A percentile compares a stretch with the other conserved stretches of the same genome.
Conservation (phyloP, 2,113 vertebrate genomes). For the Pogonocichla stellata region DNA sequence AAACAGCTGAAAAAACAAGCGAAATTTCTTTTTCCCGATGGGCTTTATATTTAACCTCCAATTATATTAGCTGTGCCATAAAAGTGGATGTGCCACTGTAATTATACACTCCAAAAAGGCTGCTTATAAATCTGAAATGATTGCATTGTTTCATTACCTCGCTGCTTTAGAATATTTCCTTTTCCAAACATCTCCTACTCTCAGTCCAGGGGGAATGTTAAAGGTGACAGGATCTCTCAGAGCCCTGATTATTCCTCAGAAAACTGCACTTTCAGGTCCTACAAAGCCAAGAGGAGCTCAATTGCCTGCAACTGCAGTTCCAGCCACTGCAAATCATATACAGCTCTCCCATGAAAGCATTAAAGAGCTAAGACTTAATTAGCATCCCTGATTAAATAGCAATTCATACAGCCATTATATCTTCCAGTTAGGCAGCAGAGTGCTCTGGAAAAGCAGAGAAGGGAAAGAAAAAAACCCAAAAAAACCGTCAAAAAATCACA, state of each 20-base stretch:
- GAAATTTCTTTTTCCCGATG: not conserved
- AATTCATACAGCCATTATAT: constrained; percentile 50
- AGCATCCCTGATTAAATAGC: constrained; percentile 65
- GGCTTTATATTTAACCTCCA: not conserved
- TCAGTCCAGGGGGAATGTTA: not conserved
- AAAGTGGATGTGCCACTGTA: not conserved
- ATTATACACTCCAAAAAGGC: not conserved
- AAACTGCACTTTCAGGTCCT: not conserved
- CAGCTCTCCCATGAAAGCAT: constrained; percentile 44
- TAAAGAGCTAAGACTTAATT: constrained; percentile 64
- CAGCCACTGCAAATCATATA: constrained; percentile 43
- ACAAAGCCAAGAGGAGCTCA: not conserved
- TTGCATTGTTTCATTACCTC: not conserved
- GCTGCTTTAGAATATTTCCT: not conserved
- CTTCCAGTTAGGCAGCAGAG: constrained; percentile 20
- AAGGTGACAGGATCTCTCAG: not conserved
- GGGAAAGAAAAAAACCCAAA: too few relatives aligned
- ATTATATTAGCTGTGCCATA: not conserved
- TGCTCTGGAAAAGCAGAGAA: not conserved
- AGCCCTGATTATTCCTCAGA: not conserved
- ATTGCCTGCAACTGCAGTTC: constrained; percentile 20
- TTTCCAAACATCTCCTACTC: not conserved
- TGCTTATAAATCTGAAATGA: not conserved
- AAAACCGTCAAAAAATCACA: too few relatives aligned
- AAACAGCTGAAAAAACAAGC: not conserved